A percentile compares a stretch with the other conserved stretches of the same genome.
Evolutionary conservation across 2,888 invertebrate species (phyloP).

Genomic region (Bruchidius siliquastri): DNA sequence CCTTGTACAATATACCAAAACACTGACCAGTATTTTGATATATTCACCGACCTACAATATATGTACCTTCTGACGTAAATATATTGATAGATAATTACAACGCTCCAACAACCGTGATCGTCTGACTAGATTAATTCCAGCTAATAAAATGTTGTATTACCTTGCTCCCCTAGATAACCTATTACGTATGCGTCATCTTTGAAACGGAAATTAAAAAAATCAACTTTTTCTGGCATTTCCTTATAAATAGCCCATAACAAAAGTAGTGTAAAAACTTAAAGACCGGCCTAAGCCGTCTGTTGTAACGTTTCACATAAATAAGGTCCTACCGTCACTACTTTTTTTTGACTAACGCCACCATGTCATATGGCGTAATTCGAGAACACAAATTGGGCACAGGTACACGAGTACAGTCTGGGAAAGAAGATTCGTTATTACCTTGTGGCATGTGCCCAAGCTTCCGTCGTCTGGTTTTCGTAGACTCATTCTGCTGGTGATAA

Average conservation of each 20-base stretch:
- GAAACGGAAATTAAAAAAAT: neutral
- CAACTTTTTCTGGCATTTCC: neutral
- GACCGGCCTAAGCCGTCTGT: neutral
- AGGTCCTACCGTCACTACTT: neutral
- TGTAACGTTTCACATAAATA: neutral
- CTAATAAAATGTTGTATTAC: too few species aligned
- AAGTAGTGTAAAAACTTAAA: neutral
- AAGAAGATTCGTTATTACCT: slow-evolving; percentile 9
- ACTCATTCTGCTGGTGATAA: too few species aligned
- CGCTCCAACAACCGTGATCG: too few species aligned
- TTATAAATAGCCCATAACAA: neutral
- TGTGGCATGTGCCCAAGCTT: neutral
- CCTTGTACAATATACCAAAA: too few species aligned
- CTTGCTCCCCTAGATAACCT: neutral
- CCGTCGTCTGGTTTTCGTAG: too few species aligned
- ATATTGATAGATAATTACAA: too few species aligned
- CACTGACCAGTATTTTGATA: too few species aligned
- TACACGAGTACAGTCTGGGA: slow-evolving; percentile 13
- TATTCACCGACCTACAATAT: too few species aligned
- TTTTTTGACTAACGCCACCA: slow-evolving; percentile 4
- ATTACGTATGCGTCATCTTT: neutral
- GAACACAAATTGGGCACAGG: slow-evolving; percentile 24
- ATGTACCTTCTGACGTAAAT: too few species aligned
- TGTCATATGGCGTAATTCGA: slow-evolving; percentile 30
- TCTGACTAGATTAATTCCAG: too few species aligned